Evolutionary conservation across 2,113 vertebrate species (phyloP).

Genomic region (Nymphicus hollandicus): DNA sequence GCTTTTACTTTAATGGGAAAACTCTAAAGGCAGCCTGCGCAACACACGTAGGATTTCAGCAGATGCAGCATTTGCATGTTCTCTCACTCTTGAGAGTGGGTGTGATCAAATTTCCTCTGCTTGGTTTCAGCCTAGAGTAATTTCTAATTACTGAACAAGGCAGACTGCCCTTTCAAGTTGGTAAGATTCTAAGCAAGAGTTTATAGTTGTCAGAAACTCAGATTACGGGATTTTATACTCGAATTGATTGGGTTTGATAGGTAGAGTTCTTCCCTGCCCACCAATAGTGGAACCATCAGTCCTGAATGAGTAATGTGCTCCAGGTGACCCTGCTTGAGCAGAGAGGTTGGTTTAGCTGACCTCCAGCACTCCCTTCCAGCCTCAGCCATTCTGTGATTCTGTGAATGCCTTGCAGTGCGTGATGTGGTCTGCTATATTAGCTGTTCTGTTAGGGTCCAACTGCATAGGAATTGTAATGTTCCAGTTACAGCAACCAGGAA

Average conservation of each 20-base stretch:
- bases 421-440: neutral
- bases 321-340: neutral
- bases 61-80: constrained; percentile 61
- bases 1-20: neutral
- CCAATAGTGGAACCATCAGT: neutral
- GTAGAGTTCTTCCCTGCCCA: neutral
- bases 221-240: neutral
- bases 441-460: neutral
- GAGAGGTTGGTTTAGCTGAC: neutral
- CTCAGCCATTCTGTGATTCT: neutral
- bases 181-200: neutral
- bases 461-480: neutral
- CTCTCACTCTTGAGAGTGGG: constrained; percentile 18
- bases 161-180: neutral
- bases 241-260: neutral
- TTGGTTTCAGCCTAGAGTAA: constrained; percentile 4
- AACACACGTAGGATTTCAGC: neutral
- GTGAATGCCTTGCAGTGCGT: neutral
- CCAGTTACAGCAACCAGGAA: neutral
- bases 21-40: neutral
- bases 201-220: neutral
- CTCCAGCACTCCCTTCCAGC: neutral
- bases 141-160: neutral
- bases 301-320: neutral
- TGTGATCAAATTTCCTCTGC: constrained; percentile 40